These are phyloP conservation scores for Lytechinus pictus DNA, from an alignment of 35 echinoderm and acorn worm genomes.

Conservation along the genomic window DNA sequence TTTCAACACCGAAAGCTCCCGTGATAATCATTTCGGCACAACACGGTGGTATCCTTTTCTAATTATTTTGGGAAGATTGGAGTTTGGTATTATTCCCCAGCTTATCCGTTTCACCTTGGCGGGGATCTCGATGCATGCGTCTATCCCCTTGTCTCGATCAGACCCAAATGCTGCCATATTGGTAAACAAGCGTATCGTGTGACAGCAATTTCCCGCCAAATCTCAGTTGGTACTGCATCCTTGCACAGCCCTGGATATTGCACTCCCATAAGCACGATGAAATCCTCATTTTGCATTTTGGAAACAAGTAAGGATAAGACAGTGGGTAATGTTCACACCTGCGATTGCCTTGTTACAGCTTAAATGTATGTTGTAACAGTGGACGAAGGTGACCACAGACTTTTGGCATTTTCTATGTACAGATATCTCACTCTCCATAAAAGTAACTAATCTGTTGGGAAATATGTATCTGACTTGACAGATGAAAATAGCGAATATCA, in stretches of 20 bases:
- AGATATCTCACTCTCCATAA: too few relatives aligned
- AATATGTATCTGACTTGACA: too few relatives aligned
- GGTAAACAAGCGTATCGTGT: constrained; percentile 37
- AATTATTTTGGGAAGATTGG: not conserved
- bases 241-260: not conserved
- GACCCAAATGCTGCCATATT: not conserved
- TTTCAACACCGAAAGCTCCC: too few relatives aligned
- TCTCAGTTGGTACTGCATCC: not conserved
- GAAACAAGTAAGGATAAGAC: too few relatives aligned
- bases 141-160: not conserved
- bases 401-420: too few relatives aligned
- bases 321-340: too few relatives aligned
- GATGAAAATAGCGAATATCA: too few relatives aligned
- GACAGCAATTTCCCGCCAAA: not conserved
- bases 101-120: not conserved
- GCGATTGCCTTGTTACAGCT: too few relatives aligned
- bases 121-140: not conserved
- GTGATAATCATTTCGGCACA: not conserved
- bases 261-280: not conserved
- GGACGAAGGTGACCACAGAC: too few relatives aligned
- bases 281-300: not conserved
- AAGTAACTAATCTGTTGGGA: too few relatives aligned
- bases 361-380: too few relatives aligned
- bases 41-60: not conserved
- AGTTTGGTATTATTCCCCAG: not conserved